Evolutionary conservation across 1,140 invertebrate species (phyloP).

Genomic region (Neocloeon triangulifer): DNA sequence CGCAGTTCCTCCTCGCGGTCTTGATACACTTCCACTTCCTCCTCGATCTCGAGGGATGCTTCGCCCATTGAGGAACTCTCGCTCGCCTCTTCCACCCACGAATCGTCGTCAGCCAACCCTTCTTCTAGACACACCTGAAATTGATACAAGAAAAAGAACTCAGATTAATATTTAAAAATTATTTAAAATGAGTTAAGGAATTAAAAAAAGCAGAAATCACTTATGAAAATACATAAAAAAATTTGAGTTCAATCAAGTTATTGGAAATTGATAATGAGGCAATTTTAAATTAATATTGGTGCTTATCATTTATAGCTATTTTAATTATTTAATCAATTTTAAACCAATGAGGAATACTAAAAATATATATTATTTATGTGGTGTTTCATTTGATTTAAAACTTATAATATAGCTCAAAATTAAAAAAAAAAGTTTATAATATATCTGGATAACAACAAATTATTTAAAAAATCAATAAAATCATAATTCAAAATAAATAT

Average conservation of each 20-base stretch:
- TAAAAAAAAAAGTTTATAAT: no score
- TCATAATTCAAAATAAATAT: no score
- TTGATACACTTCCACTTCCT: constrained; percentile 23
- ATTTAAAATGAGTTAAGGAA: constrained; percentile 37
- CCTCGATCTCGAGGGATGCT: no score
- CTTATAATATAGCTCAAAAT: no score
- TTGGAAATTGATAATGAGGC: constrained; percentile 15
- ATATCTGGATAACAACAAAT: no score
- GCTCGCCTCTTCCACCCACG: constrained; percentile 51
- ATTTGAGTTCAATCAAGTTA: constrained; percentile 12
- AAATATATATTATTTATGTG: no score
- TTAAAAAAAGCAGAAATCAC: constrained; percentile 35
- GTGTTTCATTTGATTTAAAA: no score
- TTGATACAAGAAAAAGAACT: no score
- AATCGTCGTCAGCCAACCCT: constrained; percentile 63
- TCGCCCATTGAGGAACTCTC: constrained; percentile 14
- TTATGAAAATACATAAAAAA: constrained; percentile 19
- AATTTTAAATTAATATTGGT: not conserved
- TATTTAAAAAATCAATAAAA: no score
- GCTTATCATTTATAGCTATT: not conserved
- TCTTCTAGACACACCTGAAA: constrained; percentile 57
- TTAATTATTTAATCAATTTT: not conserved
- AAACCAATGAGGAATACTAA: no score
- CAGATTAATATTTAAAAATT: no score
- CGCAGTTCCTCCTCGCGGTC: constrained; percentile 58